These are phyloP conservation scores for Ochropleura leucogaster DNA, from an alignment of 2,888 invertebrate species.

Conservation along the genomic window DNA sequence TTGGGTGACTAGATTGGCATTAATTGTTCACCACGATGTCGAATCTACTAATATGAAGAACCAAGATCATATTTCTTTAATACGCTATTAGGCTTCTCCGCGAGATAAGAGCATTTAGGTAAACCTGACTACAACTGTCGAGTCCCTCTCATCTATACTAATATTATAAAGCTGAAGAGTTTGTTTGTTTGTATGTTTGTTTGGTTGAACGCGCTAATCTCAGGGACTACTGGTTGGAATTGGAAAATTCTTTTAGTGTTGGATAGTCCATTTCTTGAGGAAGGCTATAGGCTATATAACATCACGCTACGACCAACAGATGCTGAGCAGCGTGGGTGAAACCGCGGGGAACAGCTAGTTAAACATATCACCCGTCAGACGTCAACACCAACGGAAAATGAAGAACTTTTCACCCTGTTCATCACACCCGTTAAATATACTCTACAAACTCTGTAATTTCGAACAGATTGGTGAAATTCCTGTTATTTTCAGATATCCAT, in stretches of 20 bases:
- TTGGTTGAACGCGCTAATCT: too few relatives aligned
- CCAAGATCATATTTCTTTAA: background rate
- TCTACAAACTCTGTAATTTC: background rate
- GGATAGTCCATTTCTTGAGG: too few relatives aligned
- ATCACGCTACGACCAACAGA: too few relatives aligned
- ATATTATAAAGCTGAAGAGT: too few relatives aligned
- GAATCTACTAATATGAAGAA: background rate
- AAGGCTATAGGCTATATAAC: too few relatives aligned
- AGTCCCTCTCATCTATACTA: background rate
- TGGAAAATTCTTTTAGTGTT: too few relatives aligned
- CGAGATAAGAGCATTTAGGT: background rate
- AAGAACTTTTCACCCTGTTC: background rate
- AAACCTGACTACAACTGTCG: background rate
- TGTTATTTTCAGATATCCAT: constrained; percentile 92
- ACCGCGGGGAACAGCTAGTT: too few relatives aligned
- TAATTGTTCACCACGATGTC: background rate
- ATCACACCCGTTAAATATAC: background rate
- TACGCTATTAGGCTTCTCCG: background rate
- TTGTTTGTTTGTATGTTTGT: too few relatives aligned
- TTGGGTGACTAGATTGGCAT: background rate
- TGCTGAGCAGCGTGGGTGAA: too few relatives aligned
- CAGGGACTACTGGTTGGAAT: too few relatives aligned
- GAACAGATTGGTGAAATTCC: background rate
- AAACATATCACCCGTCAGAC: background rate
- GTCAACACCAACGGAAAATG: background rate